Evolutionary conservation across 2,888 invertebrate genomes (phyloP).

Genomic region (Campaea margaritaria): DNA sequence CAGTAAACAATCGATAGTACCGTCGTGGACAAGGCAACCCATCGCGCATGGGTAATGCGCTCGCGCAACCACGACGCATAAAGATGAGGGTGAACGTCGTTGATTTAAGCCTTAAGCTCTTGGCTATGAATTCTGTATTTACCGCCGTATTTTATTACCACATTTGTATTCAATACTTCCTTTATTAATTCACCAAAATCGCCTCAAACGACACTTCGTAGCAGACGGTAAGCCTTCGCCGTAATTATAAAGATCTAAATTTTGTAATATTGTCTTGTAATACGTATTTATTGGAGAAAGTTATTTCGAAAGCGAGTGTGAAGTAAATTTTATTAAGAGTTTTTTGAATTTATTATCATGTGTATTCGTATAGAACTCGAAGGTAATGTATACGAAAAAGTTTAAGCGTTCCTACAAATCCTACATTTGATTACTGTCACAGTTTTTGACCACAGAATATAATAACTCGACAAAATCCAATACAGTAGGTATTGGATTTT

Average conservation of each 20-base stretch:
- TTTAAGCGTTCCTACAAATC: too few relatives aligned
- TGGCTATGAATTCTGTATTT: slow-evolving; percentile 68
- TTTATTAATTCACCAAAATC: slow-evolving; percentile 56
- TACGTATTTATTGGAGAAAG: slow-evolving; percentile 60
- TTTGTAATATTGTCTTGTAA: slow-evolving; percentile 46
- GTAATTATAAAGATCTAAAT: slow-evolving; percentile 36
- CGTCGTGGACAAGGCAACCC: slow-evolving; percentile 62
- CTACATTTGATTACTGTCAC: too few relatives aligned
- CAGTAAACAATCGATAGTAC: slow-evolving; percentile 78
- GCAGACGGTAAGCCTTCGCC: slow-evolving; percentile 37
- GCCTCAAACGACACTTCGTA: slow-evolving; percentile 41
- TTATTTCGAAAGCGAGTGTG: slow-evolving; percentile 43
- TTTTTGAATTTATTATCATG: slow-evolving; percentile 12
- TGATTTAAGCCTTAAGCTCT: slow-evolving; percentile 60
- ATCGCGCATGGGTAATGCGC: slow-evolving; percentile 77
- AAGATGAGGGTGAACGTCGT: slow-evolving; percentile 68
- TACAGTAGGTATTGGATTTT: not conserved
- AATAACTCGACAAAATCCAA: not conserved
- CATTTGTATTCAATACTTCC: slow-evolving; percentile 74
- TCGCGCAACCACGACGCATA: slow-evolving; percentile 68
- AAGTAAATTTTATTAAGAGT: slow-evolving; percentile 30
- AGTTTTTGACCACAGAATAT: not conserved
- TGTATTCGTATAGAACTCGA: not conserved
- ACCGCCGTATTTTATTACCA: slow-evolving; percentile 65
- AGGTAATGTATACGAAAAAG: too few relatives aligned